Base-by-base conservation (phyloP, 1,140 invertebrate genomes). In the Venustaconcha ellipsiformis region DNA sequence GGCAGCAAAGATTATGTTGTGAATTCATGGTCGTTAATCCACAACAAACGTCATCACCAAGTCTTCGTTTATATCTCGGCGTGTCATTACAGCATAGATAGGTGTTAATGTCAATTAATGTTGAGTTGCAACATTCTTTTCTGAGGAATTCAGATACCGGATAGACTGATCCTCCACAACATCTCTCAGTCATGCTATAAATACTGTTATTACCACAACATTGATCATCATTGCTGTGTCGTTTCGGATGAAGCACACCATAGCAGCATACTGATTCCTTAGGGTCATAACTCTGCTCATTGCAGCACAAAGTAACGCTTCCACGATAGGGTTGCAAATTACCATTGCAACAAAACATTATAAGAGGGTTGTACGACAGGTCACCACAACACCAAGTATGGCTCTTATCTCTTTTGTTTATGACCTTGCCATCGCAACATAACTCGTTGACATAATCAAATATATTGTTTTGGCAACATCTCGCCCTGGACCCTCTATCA, bases 141-240 rank as follows among this genome's bases (percentile, higher is more conserved):
- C 37, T 67, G 66, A 26, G 65, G 69, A 20, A 56, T 67, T 48
- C 60, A 67, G 18, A 65, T 23, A 26, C 48, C 48, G 13, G 70
- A 23, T 30, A 60, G 63, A 14, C 57, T 70, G 63, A 56, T 65
- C 75, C 75, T n/a, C 63, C 57, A 57, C 75, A 77, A 59, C 75
- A 77, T 15, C 72, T 67, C 15, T 77, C 69, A 4, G 14, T 72
- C 14, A 62, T 48, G 23, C 62, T 63, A 72, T 72, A 58, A 62
- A 72, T 72, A 20, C 55, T 62, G 15, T 13, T 26, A 6, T 64
- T 66, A 57, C 71, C 71, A 66, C 71, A 72, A 57, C 71, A 72
- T 18, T 64, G 66, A 30, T 72, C 66, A 55, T 75, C 73, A 26
- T 59, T 14, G 18, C 8, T 8, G 37, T 60, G n/a, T 14, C 73